Conservation (phyloP, 1,140 invertebrate genomes). For the Holotrichia oblita region DNA sequence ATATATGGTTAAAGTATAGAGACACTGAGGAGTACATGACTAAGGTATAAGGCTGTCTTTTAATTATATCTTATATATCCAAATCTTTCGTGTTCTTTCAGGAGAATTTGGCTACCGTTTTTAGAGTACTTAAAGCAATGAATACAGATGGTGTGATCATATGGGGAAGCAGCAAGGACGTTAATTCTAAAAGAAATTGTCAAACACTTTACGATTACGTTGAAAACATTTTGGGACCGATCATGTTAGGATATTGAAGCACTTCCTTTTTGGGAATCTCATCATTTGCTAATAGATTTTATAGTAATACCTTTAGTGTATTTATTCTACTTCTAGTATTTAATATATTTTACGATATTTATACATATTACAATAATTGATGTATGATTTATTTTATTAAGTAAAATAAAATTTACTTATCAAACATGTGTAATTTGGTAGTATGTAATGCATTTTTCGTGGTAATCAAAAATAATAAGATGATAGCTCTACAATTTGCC, state of each 20-base stretch:
- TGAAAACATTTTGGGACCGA: slow-evolving; percentile 69
- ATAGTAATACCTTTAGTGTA: too few species aligned
- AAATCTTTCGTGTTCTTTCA: slow-evolving; percentile 57
- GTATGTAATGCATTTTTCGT: too few species aligned
- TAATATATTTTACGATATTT: background rate
- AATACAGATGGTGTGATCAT: slow-evolving; percentile 72
- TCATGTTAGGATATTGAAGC: slow-evolving; percentile 22
- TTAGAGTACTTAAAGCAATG: slow-evolving; percentile 65
- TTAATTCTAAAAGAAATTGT: slow-evolving; percentile 72
- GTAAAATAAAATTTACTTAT: too few species aligned
- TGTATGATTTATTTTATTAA: too few species aligned
- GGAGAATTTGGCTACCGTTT: slow-evolving; percentile 66
- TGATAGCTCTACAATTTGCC: too few species aligned
- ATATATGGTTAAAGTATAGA: slow-evolving; percentile 77
- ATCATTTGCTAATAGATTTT: background rate
- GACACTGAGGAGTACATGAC: slow-evolving; percentile 68
- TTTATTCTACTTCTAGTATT: too few species aligned
- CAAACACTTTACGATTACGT: slow-evolving; percentile 68
- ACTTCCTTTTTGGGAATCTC: background rate
- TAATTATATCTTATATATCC: background rate
- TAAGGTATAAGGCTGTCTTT: slow-evolving; percentile 62
- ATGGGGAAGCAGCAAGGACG: slow-evolving; percentile 78
- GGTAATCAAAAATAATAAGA: too few species aligned
- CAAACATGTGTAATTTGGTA: too few species aligned
- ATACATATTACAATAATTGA: too few species aligned